Evolutionary conservation across 2,113 vertebrate genomes (phyloP), one percentile per base, ranked within the genome.

Genomic region (Cavia aperea): DNA sequence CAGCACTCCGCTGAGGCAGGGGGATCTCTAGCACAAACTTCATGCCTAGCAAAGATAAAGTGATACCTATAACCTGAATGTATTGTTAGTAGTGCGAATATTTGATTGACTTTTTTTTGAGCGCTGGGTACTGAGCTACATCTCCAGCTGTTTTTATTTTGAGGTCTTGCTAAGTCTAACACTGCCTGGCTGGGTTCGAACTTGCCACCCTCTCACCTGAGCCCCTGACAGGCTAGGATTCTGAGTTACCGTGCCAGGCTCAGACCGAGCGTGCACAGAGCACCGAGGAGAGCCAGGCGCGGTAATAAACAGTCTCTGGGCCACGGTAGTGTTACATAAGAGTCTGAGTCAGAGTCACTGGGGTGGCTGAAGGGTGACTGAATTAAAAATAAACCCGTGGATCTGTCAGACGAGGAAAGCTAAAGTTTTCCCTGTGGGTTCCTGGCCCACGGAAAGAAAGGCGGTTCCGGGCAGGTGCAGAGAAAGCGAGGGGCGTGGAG

Each of bases 1-100:
- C 73, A 77, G 12, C 24, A 49, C 26, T 18, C 3, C 4, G 43
- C 46, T 49, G 73, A 77, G 73, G 26, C 26, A 49, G 39, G 75
- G 31, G 46, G 26, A 8, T 51, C 26, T 0, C 18, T 65, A 43
- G 49, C 70, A 54, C 51, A 75, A 46, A 81, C 31, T 68, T 93
- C 56, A 92, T 86, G 29, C 39, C 91, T 89, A 90, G 24, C 60
- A 89, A 23, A 94, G 68, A 86, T 89, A 56, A 86, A 88, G 16
- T n/a, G 18, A 46, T 66, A 83, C 1, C 49, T 78, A 5, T 23
- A 81, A 58, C 23, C 51, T 75, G 68, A 84, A 10, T 72, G 10
- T 72, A 43, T 36, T 79, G 1, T 81, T 84, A 60, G 36, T 51
- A 36, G 11, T 87, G 11, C 31, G 36, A 93, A 21, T 60, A 33